Evolutionary conservation across 2,113 vertebrate genomes (phyloP), one percentile per base, ranked within the genome.

Genomic region (Choloepus hoffmanni): DNA sequence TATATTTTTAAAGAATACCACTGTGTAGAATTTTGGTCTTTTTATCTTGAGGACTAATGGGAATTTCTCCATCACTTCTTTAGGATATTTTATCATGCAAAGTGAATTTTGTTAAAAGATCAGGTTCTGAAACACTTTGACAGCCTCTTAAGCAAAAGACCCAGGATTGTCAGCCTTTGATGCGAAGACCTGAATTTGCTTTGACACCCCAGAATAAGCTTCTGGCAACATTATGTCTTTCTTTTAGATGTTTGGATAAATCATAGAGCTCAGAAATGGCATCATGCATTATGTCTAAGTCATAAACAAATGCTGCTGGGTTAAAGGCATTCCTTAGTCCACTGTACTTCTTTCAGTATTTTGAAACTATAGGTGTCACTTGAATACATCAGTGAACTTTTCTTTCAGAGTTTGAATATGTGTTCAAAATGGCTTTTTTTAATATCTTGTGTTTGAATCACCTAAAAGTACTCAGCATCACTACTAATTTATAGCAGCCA

Each of bases 191-290:
- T 89, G 98, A 98, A 98, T 98, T 92, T 98, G 97, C 98, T 98
- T 97, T 98, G 98, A 98, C 98, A 98, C 85, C 68, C 91, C 58
- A 95, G 98, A 98, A 98, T 97, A 97, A 97, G 98, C 98, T 98
- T 96, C 98, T 98, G 98, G 98, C 98, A 98, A 98, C 97, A 94
- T 98, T 98, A 96, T 97, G 97, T 98, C 98, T 98, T 98, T 97
- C 97, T 98, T 98, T 98, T 90, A 98, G 98, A 98, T 98, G 97
- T 98, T 98, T 98, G 96, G 97, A 96, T 98, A 98, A 98, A 98
- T 98, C 97, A 96, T 86, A 97, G 68, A 89, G 88, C 96, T 98
- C 89, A 95, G 77, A 98, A 97, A 63, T 73, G 86, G 91, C 94
- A 98, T 98, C 94, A 94, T 96, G 95, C 93, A 84, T 98, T 98